Evolutionary conservation across 37 sponge, comb jelly and placozoan genomes (phyloP).

Genomic region (Hormiphora californensis): DNA sequence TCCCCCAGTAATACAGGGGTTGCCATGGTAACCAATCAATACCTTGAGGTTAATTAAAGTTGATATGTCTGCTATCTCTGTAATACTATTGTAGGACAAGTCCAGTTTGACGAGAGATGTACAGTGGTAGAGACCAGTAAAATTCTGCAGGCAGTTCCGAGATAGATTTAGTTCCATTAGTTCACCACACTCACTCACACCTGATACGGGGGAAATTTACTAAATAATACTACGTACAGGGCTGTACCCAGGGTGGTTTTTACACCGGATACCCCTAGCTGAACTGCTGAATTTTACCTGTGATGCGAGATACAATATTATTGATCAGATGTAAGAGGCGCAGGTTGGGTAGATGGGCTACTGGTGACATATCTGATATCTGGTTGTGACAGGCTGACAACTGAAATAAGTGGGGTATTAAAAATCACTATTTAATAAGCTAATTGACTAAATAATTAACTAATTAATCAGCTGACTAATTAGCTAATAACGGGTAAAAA

Average conservation of each 20-base stretch:
- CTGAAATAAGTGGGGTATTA: too few relatives aligned
- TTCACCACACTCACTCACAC: background rate
- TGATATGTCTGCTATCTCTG: background rate
- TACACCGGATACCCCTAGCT: too few relatives aligned
- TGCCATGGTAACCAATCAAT: background rate
- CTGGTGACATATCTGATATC: slow-evolving; percentile 27
- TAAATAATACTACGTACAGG: too few relatives aligned
- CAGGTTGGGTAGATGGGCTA: background rate
- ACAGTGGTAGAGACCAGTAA: slow-evolving; percentile 11
- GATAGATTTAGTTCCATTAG: slow-evolving; percentile 6
- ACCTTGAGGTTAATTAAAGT: background rate
- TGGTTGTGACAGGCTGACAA: slow-evolving; percentile 26
- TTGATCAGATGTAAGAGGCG: slow-evolving; percentile 23
- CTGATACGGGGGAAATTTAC: too few relatives aligned
- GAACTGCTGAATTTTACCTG: too few relatives aligned
- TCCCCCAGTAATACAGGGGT: background rate
- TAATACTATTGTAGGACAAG: slow-evolving; percentile 48
- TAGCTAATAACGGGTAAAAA: too few relatives aligned
- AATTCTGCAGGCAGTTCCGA: slow-evolving; percentile 19
- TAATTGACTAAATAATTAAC: too few relatives aligned
- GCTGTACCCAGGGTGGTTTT: too few relatives aligned
- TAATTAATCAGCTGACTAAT: too few relatives aligned
- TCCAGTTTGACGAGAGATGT: slow-evolving; percentile 36
- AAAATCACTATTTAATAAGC: too few relatives aligned
- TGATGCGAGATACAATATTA: slow-evolving; percentile 4